Evolutionary conservation across 2,113 vertebrate species (phyloP).

Genomic region (Gambusia affinis): DNA sequence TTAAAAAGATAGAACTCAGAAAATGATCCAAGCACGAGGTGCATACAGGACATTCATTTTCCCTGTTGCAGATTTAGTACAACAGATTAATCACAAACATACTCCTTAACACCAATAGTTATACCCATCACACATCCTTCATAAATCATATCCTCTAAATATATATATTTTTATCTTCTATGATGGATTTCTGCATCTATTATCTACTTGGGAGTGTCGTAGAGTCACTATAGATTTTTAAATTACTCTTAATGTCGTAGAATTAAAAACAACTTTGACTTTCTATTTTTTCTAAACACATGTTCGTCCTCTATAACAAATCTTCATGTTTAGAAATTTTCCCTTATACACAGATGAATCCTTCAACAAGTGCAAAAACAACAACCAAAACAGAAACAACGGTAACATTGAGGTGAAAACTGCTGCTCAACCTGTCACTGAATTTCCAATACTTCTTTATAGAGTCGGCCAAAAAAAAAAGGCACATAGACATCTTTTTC

Average conservation of each 20-base stretch:
- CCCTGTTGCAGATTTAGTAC: not conserved
- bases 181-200: not conserved
- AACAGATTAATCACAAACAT: not conserved
- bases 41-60: not conserved
- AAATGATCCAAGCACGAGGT: not conserved
- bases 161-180: not conserved
- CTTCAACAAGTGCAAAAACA: not conserved
- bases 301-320: not conserved
- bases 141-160: not conserved
- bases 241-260: not conserved
- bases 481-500: not conserved
- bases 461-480: slow-evolving; percentile 1
- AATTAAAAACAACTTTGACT: not conserved
- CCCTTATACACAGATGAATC: not conserved
- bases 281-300: not conserved
- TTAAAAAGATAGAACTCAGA: not conserved
- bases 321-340: not conserved
- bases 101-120: not conserved
- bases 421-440: not conserved
- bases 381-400: not conserved
- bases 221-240: not conserved
- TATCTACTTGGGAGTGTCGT: not conserved
- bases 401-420: not conserved
- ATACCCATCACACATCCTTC: not conserved
- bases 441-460: not conserved